Evolutionary conservation across 2,888 invertebrate genomes (phyloP).

Genomic region (Gymnoscelis rufifasciata): DNA sequence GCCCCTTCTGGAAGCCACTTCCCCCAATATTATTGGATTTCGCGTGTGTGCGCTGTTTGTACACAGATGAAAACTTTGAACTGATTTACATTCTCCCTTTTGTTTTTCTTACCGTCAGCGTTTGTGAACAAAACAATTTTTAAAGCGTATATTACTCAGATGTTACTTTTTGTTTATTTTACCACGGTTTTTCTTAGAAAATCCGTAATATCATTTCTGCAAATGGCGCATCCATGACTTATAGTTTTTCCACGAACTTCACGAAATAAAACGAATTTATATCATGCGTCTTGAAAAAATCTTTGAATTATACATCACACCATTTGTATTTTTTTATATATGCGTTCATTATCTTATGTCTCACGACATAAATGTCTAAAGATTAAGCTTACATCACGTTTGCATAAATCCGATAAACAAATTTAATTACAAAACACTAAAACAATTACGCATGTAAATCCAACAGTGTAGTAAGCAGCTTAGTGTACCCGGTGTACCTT

Average conservation of each 20-base stretch:
- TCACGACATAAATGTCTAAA: no score
- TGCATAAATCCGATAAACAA: not conserved
- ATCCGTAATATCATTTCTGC: not conserved
- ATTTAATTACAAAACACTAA: conserved; percentile 10
- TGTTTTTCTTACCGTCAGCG: conserved; percentile 27
- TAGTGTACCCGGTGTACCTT: conserved; percentile 42
- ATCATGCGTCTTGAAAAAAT: no score
- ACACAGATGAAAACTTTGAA: conserved; percentile 58
- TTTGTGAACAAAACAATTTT: conserved; percentile 22
- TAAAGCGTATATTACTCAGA: conserved; percentile 1
- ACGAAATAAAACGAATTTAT: no score
- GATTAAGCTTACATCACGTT: no score
- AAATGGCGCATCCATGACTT: no score
- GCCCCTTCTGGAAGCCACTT: conserved; percentile 57
- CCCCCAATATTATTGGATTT: conserved; percentile 70
- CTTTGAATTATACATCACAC: no score
- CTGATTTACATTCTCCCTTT: conserved; percentile 51
- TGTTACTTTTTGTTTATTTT: conserved; percentile 5
- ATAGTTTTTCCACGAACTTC: no score
- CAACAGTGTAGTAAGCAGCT: conserved; percentile 41
- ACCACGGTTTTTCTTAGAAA: not conserved
- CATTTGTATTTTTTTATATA: no score
- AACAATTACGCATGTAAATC: conserved; percentile 39
- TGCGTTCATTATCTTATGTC: no score
- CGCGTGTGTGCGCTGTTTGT: conserved; percentile 53